Evolutionary conservation across 2,888 invertebrate genomes (phyloP).

Genomic region (Chrysolina haemoptera): DNA sequence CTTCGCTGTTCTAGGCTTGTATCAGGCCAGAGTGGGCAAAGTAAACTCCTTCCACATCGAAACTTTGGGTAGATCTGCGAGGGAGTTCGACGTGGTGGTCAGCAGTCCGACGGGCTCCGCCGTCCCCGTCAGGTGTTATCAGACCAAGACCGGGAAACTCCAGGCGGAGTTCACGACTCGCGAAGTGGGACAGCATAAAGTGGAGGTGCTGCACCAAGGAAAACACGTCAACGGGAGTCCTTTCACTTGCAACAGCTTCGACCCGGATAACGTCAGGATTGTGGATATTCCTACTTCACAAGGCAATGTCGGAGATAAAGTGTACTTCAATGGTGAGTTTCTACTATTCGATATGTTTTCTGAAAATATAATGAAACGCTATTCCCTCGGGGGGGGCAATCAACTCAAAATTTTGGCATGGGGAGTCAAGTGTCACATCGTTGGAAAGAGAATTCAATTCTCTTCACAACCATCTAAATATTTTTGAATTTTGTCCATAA

Average conservation of each 20-base stretch:
- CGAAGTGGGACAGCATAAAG: slow-evolving; percentile 77
- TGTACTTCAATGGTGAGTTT: slow-evolving; percentile 82
- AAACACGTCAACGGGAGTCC: slow-evolving; percentile 94
- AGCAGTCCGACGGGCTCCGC: slow-evolving; percentile 69
- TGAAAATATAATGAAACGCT: too few species aligned
- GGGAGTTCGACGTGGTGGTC: slow-evolving; percentile 94
- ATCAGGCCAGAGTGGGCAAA: slow-evolving; percentile 87
- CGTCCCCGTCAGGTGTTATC: slow-evolving; percentile 83
- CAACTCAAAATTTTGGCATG: too few species aligned
- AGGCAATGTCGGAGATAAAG: slow-evolving; percentile 86
- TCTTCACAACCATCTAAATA: too few species aligned
- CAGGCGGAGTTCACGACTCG: slow-evolving; percentile 94
- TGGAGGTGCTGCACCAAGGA: slow-evolving; percentile 92
- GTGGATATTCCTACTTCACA: slow-evolving; percentile 83
- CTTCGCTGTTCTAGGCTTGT: slow-evolving; percentile 76
- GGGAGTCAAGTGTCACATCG: too few species aligned
- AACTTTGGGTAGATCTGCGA: slow-evolving; percentile 86
- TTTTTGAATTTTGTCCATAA: too few species aligned
- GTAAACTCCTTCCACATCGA: slow-evolving; percentile 92
- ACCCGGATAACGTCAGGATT: slow-evolving; percentile 86
- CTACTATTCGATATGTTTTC: background rate
- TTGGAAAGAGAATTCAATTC: too few species aligned
- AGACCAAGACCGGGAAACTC: slow-evolving; percentile 95
- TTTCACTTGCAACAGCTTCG: slow-evolving; percentile 93
- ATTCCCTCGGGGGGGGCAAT: too few species aligned